A percentile compares a stretch with the other conserved stretches of the same genome.
Conservation (phyloP, 2,888 invertebrate genomes). For the Polymixis lichenea region DNA sequence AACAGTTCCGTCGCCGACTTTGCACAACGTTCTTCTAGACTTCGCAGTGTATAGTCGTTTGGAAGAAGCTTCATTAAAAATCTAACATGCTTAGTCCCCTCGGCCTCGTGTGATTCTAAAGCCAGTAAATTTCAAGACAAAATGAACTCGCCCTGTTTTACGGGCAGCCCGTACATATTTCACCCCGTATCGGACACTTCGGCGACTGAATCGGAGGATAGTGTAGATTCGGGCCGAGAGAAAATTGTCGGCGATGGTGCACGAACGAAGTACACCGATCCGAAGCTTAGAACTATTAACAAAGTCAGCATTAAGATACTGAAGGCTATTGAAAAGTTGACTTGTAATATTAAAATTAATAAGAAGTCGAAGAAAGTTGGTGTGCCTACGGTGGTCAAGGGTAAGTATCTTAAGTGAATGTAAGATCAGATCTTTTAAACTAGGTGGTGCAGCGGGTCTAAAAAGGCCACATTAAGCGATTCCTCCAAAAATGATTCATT, state of each 20-base stretch:
- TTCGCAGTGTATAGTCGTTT: conserved; percentile 76
- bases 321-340: conserved; percentile 85
- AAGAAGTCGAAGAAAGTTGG: conserved; percentile 77
- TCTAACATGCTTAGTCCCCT: conserved; percentile 17
- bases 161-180: conserved; percentile 85
- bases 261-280: conserved; percentile 86
- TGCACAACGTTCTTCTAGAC: conserved; percentile 78
- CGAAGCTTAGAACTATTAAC: conserved; percentile 87
- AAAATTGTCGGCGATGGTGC: conserved; percentile 81
- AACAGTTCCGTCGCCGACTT: conserved; percentile 81
- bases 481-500: no score
- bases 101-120: conserved; percentile 25
- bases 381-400: conserved; percentile 5
- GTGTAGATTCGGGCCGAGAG: conserved; percentile 83
- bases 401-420: conserved; percentile 40
- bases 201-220: conserved; percentile 87
- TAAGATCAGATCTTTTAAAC: not conserved
- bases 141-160: conserved; percentile 87
- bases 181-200: conserved; percentile 87
- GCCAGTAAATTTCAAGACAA: conserved; percentile 49
- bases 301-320: conserved; percentile 89
- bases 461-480: no score
- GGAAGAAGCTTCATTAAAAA: conserved; percentile 16
- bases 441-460: not conserved
- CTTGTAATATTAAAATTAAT: conserved; percentile 84